Evolutionary conservation across 2,797 vertebrate species (phyloP).

Genomic region (Hirundo rustica): DNA sequence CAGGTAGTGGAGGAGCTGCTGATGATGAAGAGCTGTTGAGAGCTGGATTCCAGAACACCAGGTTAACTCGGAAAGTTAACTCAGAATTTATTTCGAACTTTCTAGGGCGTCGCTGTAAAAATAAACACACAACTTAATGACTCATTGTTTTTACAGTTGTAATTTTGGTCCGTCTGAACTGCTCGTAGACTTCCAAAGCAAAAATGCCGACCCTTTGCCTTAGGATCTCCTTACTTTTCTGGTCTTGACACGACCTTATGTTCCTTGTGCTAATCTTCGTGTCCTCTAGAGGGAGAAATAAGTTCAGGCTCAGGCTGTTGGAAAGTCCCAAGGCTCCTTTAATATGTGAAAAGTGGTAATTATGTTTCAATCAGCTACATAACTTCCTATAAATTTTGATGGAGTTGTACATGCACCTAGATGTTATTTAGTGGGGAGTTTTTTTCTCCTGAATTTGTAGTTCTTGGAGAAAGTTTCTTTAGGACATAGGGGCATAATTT

Average conservation of each 20-base stretch:
- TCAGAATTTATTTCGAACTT: background rate
- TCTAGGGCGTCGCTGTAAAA: background rate
- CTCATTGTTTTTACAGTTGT: background rate
- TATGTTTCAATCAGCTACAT: background rate
- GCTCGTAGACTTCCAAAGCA: background rate
- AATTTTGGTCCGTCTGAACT: background rate
- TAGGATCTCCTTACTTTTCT: background rate
- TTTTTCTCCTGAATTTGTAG: background rate
- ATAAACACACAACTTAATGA: background rate
- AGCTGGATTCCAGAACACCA: background rate
- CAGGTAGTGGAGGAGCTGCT: background rate
- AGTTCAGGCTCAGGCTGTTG: background rate
- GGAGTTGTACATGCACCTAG: background rate
- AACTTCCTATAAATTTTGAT: background rate
- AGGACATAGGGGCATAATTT: background rate
- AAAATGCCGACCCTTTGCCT: background rate
- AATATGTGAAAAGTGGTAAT: background rate
- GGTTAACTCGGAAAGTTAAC: background rate
- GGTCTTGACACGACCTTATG: background rate
- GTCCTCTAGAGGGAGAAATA: conserved; percentile 51
- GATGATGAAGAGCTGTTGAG: background rate
- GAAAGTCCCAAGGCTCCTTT: background rate
- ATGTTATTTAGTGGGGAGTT: background rate
- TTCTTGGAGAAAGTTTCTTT: background rate
- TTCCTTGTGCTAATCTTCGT: background rate